Evolutionary conservation across 2,113 vertebrate genomes (phyloP).

Genomic region (Coptodon rendalli): DNA sequence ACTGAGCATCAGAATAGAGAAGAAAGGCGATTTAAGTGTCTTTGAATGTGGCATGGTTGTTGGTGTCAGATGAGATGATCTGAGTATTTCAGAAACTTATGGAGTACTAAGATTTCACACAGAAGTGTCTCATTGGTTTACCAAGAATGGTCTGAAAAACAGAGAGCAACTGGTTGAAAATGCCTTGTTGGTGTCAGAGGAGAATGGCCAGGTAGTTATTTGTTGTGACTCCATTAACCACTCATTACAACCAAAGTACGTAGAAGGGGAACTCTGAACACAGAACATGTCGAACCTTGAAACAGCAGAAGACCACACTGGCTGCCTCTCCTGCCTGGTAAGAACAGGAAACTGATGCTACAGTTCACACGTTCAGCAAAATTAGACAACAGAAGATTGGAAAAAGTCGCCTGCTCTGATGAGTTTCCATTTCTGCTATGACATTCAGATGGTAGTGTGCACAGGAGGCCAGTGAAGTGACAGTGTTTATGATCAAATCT

Average conservation of each 20-base stretch:
- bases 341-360: neutral
- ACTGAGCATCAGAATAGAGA: neutral
- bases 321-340: neutral
- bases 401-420: neutral
- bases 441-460: neutral
- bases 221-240: neutral
- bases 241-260: neutral
- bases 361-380: neutral
- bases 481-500: neutral
- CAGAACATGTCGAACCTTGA: neutral
- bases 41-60: neutral
- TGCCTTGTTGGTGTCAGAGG: neutral
- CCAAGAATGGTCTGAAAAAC: neutral
- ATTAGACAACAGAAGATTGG: neutral
- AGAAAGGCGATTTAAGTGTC: neutral
- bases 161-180: neutral
- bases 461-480: neutral
- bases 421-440: neutral
- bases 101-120: neutral
- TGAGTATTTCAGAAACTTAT: neutral
- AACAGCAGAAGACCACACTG: neutral
- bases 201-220: neutral
- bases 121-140: neutral
- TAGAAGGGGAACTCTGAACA: neutral
- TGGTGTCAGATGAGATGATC: neutral